Evolutionary conservation across 2,888 invertebrate genomes (phyloP).

Genomic region (Kryphioiulus occultus): DNA sequence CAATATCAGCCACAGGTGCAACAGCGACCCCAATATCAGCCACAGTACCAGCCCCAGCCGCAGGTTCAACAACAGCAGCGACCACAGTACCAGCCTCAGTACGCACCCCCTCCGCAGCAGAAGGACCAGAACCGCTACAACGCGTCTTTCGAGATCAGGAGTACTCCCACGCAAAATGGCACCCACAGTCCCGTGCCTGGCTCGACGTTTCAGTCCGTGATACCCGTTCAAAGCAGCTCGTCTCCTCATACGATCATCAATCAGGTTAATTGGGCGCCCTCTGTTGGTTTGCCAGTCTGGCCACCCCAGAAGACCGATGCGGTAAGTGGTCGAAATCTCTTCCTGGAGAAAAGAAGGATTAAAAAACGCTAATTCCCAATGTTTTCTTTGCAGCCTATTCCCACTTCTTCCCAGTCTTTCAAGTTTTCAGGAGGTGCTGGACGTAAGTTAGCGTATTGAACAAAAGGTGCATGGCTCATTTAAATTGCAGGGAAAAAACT

Average conservation of each 20-base stretch:
- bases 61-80: conserved; percentile 37
- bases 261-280: conserved; percentile 36
- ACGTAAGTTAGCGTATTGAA: conserved; percentile 42
- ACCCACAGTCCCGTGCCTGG: background rate
- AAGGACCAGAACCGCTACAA: conserved; percentile 45
- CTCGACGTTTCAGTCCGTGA: conserved; percentile 45
- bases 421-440: conserved; percentile 47
- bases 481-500: too few relatives aligned
- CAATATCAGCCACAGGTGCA: conserved; percentile 42
- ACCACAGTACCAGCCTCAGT: conserved; percentile 40
- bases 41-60: conserved; percentile 39
- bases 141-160: conserved; percentile 34
- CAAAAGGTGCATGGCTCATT: too few relatives aligned
- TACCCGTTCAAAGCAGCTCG: conserved; percentile 42
- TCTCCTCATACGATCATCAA: background rate
- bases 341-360: background rate
- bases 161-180: background rate
- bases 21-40: conserved; percentile 44
- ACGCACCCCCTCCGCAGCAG: conserved; percentile 13
- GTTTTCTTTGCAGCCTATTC: conserved; percentile 46
- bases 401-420: conserved; percentile 50
- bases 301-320: conserved; percentile 43
- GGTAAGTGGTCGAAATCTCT: conserved; percentile 9
- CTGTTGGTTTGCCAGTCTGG: conserved; percentile 48
- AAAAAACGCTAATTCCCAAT: background rate